Conservation (phyloP, 2,797 vertebrate genomes). For the Mico argentatus region DNA sequence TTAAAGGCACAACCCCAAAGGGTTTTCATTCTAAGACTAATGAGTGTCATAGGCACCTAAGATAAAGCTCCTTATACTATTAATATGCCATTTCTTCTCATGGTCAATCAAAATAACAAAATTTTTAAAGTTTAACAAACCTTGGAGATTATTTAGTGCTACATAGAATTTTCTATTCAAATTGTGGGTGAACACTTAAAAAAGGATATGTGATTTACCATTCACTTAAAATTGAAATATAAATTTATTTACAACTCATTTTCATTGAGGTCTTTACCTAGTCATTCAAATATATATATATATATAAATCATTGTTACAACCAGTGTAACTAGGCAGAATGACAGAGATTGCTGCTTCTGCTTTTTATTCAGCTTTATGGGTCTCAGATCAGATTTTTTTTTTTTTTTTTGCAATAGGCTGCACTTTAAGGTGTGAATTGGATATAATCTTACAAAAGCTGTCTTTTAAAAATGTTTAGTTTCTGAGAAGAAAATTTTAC, state of each 20-base stretch:
- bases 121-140: neutral
- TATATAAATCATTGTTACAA: neutral
- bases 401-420: neutral
- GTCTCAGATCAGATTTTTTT: neutral
- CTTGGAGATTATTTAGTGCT: conserved; percentile 23
- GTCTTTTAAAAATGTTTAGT: neutral
- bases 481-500: neutral
- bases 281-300: neutral
- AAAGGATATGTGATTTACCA: neutral
- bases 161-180: conserved; percentile 29
- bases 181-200: neutral
- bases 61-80: neutral
- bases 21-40: conserved; percentile 39
- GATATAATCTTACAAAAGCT: neutral
- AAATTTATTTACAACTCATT: conserved; percentile 30
- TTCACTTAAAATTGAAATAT: conserved; percentile 1
- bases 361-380: conserved; percentile 9
- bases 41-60: neutral
- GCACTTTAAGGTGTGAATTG: conserved; percentile 20
- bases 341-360: neutral
- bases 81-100: neutral
- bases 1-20: neutral
- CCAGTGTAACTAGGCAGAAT: neutral
- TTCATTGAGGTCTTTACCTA: neutral
- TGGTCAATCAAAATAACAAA: conserved; percentile 18